Evolutionary conservation across 2,113 vertebrate species (phyloP), one percentile per base, ranked within the genome.

Genomic region (Gila orcuttii): DNA sequence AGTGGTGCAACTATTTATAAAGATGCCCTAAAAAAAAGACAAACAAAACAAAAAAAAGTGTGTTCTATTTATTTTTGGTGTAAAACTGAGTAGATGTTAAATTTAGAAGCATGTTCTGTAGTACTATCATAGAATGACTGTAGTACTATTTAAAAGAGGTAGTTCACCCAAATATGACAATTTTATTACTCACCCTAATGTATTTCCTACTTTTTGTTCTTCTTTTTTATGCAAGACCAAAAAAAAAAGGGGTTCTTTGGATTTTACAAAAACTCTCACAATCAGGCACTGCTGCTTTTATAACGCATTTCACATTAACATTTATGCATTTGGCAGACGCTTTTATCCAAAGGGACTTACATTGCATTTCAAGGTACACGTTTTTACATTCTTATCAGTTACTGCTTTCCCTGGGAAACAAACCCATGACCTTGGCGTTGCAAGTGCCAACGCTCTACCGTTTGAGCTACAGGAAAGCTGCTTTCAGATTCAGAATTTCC

Each of bases 1-100:
- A 83, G 47, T 88, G 76, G 83, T 75, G 80, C 3, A 50, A 75
- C 86, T 89, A 89, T 91, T 90, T 89, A 73, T 69, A 84, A 79
- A 86, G 81, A 55, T 86, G 77, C 79, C 83, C 85, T 88, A 23
- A 57, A 81, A 85, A 85, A 90, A 86, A 76, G 59, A 47, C 75
- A 77, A 82, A 66, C 78, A 62, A 50, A 78, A 57, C 57, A 68
- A 33, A 77, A 33, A 77, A 82, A 68, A 83, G 52, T 50, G 8
- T 23, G 17, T 52, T 64, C 85, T 69, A 55, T 86, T 86, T 82
- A 33, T 83, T 9, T 45, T 79, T 47, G 23, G 39, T 15, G 71
- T 3, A 25, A 76, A 75, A 31, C 10, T 19, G 6, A 76, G 74
- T 52, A 55, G 74, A 47, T 45, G 36, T 39, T 80, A 33, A 47